Base-by-base conservation (phyloP, 1,140 invertebrate species). In the Heliothis virescens region DNA sequence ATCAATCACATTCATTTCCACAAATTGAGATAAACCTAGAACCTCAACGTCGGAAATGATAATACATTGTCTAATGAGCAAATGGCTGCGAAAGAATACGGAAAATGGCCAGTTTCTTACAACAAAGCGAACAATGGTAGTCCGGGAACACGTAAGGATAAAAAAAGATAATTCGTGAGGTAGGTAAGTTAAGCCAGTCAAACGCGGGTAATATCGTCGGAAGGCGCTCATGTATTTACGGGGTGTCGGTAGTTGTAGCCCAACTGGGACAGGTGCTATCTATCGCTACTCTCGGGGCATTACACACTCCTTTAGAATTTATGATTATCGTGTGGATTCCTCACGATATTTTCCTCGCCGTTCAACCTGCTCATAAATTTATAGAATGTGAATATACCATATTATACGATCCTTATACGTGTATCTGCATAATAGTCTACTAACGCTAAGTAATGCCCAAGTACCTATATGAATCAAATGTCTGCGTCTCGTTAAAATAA, bases 261-360 rank as follows among this genome's bases (percentile, higher is more conserved):
- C 69, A 11, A 34, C 69, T 16, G 29, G 69, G 69, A 72, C 52
- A 34, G 29, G 15, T 72, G 53, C 69, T 72, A 57, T 55, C 69
- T 55, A 57, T 53, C 50, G 48, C 67, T 29, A 7, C 21, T 71
- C 67, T 48, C 67, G 53, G 16, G 67, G 18, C 21, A 53, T 53
- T 53, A 71, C 48, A 71, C 67, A 71, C 34, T 41, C 67, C 67
- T 53, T 26, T 9, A 71, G 10, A 71, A 71, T 71, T 71, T 71
- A 71, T 21, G 47, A 71, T 71, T 53, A 71, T 53, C 67, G 48
- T 13, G 48, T 34, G 13, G 18, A 71, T 29, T 71, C 67, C 15
- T 26, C 13, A 29, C 21, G 18, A 53, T 52, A 71, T 53, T 71
- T 69, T 29, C 50, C 50, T 53, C 16, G 5, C 18, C 41, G 55